Evolutionary conservation across 2,888 invertebrate species (phyloP).

Genomic region (Anaspis maculata): DNA sequence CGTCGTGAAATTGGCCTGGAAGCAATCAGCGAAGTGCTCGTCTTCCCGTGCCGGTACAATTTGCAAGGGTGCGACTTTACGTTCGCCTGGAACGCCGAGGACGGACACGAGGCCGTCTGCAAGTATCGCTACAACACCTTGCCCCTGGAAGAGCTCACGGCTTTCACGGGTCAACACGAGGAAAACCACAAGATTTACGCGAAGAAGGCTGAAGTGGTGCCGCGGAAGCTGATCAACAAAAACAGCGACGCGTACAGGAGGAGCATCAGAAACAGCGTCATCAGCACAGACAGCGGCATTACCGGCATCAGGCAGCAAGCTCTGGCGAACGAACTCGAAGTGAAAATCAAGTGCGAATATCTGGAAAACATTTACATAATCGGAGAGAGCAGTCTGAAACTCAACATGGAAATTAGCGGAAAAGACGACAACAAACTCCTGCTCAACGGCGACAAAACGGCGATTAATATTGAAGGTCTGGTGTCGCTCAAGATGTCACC

Average conservation of each 20-base stretch:
- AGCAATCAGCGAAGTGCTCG: conserved; percentile 21
- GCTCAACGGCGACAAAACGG: conserved; percentile 1
- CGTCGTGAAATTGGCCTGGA: conserved; percentile 27
- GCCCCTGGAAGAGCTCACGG: conserved; percentile 3
- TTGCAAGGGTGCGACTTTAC: conserved; percentile 23
- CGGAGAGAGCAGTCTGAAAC: conserved; percentile 3
- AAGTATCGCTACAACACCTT: conserved; percentile 19
- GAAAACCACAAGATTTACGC: too few species aligned
- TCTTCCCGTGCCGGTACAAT: conserved; percentile 30
- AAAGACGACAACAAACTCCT: conserved; percentile 12
- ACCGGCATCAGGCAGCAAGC: neutral
- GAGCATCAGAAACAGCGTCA: neutral
- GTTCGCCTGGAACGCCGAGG: conserved; percentile 22
- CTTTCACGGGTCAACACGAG: too few species aligned
- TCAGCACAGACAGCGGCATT: neutral
- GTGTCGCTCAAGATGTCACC: conserved; percentile 12
- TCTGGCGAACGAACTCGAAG: conserved; percentile 1
- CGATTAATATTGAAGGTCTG: conserved; percentile 16
- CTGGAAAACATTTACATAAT: neutral
- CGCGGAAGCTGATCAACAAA: too few species aligned
- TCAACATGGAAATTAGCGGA: conserved; percentile 13
- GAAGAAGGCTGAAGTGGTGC: too few species aligned
- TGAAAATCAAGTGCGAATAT: conserved; percentile 1
- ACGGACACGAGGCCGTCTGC: conserved; percentile 26
- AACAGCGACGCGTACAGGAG: neutral